A percentile compares a stretch with the other conserved stretches of the same genome.
phyloP scores from a whole-genome alignment of 1,140 invertebrate genomes.

The Pachypsylla venusta region DNA sequence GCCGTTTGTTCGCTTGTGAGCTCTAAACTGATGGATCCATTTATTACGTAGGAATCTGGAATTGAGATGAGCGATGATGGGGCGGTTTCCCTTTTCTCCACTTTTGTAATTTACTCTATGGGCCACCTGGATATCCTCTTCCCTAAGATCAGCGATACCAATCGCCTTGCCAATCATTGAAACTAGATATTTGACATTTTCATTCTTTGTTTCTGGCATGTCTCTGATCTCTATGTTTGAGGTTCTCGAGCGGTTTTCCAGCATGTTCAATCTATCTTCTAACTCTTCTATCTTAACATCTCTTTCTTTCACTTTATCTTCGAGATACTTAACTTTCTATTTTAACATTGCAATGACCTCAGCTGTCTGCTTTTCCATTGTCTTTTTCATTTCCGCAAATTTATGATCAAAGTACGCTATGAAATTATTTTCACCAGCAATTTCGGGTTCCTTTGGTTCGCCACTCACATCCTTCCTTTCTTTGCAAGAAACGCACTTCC shows the following conservation, averaged over 20 bases:
- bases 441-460: background rate
- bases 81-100: slow-evolving; percentile 1
- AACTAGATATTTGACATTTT: background rate
- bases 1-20: background rate
- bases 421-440: background rate
- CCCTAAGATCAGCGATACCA: background rate
- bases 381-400: background rate
- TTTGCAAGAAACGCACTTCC: background rate
- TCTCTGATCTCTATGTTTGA: background rate
- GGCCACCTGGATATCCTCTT: background rate
- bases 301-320: background rate
- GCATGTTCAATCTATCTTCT: background rate
- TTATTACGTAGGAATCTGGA: background rate
- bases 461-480: background rate
- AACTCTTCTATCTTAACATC: background rate
- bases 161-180: background rate
- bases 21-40: background rate
- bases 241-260: background rate
- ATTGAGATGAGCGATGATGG: background rate
- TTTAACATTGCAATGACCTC: background rate
- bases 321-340: no score
- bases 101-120: background rate
- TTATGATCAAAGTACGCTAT: background rate
- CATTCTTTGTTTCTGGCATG: background rate
- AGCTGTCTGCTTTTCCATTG: background rate